phyloP scores from a whole-genome alignment of 2,888 invertebrate genomes.

The Xestia sexstrigata region DNA sequence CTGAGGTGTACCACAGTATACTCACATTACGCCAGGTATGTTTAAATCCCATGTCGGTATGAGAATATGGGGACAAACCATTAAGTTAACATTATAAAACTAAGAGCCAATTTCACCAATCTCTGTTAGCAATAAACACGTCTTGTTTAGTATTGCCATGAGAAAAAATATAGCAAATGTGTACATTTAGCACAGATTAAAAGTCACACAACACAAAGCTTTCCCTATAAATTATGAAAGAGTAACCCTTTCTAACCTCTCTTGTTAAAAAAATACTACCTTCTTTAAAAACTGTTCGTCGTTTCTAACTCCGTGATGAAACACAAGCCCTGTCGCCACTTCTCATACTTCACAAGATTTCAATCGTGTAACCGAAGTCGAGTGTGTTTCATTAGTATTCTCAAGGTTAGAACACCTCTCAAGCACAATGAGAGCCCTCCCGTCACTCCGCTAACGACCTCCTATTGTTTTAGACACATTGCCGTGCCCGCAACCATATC shows the following conservation, averaged over 20 bases:
- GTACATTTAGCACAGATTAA: not conserved
- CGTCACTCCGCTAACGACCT: conserved; percentile 64
- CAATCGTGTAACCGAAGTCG: conserved; percentile 58
- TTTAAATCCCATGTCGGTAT: not conserved
- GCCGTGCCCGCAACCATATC: conserved; percentile 47
- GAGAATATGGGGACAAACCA: not conserved
- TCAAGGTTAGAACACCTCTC: conserved; percentile 63
- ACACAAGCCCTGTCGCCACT: conserved; percentile 11
- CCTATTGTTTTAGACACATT: conserved; percentile 66
- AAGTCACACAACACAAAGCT: not conserved
- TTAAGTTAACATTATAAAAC: not conserved
- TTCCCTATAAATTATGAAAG: not conserved
- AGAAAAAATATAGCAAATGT: too few relatives aligned
- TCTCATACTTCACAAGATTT: conserved; percentile 55
- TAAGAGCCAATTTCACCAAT: not conserved
- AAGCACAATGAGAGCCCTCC: conserved; percentile 61
- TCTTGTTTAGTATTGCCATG: too few relatives aligned
- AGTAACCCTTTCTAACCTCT: not conserved
- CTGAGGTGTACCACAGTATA: not conserved
- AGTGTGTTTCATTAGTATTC: conserved; percentile 64
- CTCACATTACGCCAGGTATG: not conserved
- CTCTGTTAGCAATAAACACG: not conserved
- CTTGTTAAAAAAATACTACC: not conserved
- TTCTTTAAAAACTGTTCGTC: not conserved
- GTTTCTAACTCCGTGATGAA: not conserved